Percentiles rank a stretch among this genome's conserved stretches.
These are phyloP conservation scores for Dipodomys merriami DNA, from an alignment of 2,113 vertebrate genomes.

Conservation along the genomic window DNA sequence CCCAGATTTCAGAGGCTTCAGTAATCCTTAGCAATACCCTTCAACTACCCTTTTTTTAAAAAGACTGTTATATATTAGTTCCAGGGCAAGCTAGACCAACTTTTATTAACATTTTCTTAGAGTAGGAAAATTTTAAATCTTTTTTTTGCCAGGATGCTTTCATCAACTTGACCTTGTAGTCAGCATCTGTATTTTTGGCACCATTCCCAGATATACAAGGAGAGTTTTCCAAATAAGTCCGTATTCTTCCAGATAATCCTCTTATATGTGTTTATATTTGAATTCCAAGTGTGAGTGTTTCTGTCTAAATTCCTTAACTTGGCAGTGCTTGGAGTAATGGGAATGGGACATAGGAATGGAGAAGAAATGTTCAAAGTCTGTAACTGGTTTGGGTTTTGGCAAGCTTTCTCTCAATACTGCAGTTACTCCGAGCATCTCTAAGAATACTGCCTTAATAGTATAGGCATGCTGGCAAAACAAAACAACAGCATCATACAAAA, in stretches of 20 bases:
- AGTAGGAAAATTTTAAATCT: conserved; percentile 11
- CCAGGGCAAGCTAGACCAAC: background rate
- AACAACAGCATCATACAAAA: conserved; percentile 15
- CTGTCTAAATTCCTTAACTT: conserved; percentile 11
- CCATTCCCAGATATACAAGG: conserved; percentile 41
- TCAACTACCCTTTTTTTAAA: background rate
- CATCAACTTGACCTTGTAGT: conserved; percentile 21
- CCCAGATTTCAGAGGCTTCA: background rate
- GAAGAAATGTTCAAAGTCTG: background rate
- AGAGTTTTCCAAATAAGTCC: background rate
- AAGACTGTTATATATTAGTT: background rate
- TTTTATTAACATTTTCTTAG: conserved; percentile 28
- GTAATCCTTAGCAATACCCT: background rate
- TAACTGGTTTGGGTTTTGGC: background rate
- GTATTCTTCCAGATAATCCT: background rate
- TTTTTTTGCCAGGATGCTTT: conserved; percentile 32
- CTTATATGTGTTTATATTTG: background rate
- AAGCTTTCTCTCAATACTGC: background rate
- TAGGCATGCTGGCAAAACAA: conserved; percentile 50
- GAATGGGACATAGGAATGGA: background rate
- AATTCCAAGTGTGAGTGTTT: background rate
- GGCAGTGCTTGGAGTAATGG: background rate
- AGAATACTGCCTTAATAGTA: conserved; percentile 19
- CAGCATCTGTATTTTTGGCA: conserved; percentile 40
- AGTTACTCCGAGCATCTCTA: background rate